Evolutionary conservation across 1,140 invertebrate species (phyloP), one percentile per base, ranked within the genome.

Genomic region (Paraescarpia echinospica): DNA sequence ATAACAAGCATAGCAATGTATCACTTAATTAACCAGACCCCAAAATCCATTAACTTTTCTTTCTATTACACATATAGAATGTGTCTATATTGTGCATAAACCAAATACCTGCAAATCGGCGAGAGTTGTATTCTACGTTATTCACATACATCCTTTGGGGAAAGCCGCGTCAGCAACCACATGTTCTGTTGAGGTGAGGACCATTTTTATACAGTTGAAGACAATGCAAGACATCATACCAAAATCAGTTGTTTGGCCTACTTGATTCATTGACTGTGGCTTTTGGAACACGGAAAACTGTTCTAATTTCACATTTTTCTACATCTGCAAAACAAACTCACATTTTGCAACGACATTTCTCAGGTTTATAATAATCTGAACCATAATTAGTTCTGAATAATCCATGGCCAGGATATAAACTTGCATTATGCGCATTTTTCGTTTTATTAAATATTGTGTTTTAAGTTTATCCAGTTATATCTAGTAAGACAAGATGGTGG

Each of bases 401-500:
- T 51, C 48, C 48, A 51, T n/a, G n/a, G n/a, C n/a, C n/a, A n/a
- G n/a, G n/a, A n/a, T n/a, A n/a, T n/a, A n/a, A n/a, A n/a, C n/a
- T n/a, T n/a, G n/a, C n/a, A n/a, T n/a, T n/a, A n/a, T n/a, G n/a
- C n/a, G n/a, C n/a, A n/a, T n/a, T n/a, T 51, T 51, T 51, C 18
- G 8, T 51, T 51, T 51, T 51, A 8, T 51, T 51, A 51, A 51
- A 51, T 18, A 51, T 89, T 89, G n/a, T n/a, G n/a, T n/a, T n/a
- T n/a, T n/a, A n/a, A n/a, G n/a, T n/a, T n/a, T n/a, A n/a, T n/a
- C n/a, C n/a, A n/a, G 12, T 89, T 33, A 14, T 89, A 12, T 14
- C 9, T 89, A 27, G n/a, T 89, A 89, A 89, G 89, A 89, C 27
- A 89, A 89, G n/a, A n/a, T n/a, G n/a, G n/a, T n/a, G 89, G 89